Conservation (phyloP, 2,113 vertebrate species). For the Corythornis vintsioides region DNA sequence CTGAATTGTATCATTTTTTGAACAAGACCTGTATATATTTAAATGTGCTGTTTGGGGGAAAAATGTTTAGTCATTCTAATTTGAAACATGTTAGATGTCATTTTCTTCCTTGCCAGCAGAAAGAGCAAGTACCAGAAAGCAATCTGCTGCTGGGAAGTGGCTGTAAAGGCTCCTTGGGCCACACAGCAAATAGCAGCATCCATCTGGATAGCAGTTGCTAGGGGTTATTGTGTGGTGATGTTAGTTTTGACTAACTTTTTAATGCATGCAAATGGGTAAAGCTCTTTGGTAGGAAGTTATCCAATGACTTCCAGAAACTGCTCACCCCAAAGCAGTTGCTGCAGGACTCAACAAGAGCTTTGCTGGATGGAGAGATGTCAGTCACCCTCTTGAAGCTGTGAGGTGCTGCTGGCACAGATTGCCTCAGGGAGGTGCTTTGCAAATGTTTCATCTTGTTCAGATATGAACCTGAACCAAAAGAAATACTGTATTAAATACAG, state of each 20-base stretch:
- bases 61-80: conserved; percentile 5
- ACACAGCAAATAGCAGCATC: conserved; percentile 1
- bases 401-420: neutral
- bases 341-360: fast-evolving
- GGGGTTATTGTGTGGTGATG: neutral
- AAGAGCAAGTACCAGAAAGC: conserved; percentile 1
- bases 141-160: neutral
- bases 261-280: neutral
- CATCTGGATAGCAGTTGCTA: conserved; percentile 52
- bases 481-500: neutral
- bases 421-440: neutral
- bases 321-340: neutral
- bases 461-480: neutral
- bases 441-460: neutral
- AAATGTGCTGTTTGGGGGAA: neutral
- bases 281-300: neutral
- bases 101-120: conserved; percentile 1
- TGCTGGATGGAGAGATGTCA: fast-evolving
- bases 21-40: neutral
- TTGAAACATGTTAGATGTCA: neutral
- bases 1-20: neutral
- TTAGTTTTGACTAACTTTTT: neutral
- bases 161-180: neutral
- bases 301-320: neutral
- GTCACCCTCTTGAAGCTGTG: neutral